A percentile compares a stretch with the other conserved stretches of the same genome.
Evolutionary conservation across 2,888 invertebrate species (phyloP).

Genomic region (Dynastes grantii): DNA sequence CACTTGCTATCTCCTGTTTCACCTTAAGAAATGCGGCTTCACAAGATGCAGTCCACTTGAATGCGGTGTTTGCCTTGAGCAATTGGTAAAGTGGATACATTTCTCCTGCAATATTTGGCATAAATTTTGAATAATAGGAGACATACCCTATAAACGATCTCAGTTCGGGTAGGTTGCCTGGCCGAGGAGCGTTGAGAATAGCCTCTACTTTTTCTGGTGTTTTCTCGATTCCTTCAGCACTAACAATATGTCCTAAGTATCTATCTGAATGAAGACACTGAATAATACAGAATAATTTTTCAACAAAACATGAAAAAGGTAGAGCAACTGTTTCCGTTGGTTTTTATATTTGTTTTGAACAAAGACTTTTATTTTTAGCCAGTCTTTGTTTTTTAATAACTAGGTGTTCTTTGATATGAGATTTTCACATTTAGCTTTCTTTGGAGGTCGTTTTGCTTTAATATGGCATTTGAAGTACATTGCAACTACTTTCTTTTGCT

Average conservation of each 20-base stretch:
- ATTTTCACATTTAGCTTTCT: conserved; percentile 25
- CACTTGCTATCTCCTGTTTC: conserved; percentile 55
- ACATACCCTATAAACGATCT: conserved; percentile 53
- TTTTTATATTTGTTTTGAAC: too few relatives aligned
- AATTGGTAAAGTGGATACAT: conserved; percentile 53
- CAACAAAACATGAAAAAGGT: too few relatives aligned
- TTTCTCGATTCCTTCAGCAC: conserved; percentile 22
- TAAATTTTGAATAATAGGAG: conserved; percentile 56
- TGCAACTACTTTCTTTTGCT: background rate
- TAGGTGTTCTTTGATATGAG: background rate
- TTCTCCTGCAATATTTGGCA: conserved; percentile 52
- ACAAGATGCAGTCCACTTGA: conserved; percentile 52
- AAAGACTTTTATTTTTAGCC: too few relatives aligned
- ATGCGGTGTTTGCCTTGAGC: conserved; percentile 50
- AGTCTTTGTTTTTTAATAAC: too few relatives aligned
- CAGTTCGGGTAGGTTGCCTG: conserved; percentile 36
- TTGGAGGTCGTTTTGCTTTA: conserved; percentile 42
- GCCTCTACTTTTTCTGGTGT: conserved; percentile 31
- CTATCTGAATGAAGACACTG: background rate
- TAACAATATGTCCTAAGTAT: conserved; percentile 35
- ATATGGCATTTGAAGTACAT: conserved; percentile 46
- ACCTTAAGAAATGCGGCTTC: conserved; percentile 55
- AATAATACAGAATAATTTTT: too few relatives aligned
- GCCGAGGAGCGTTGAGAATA: conserved; percentile 21
- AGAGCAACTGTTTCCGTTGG: too few relatives aligned